Evolutionary conservation across 2,797 vertebrate species (phyloP), one percentile per base, ranked within the genome.

Genomic region (Euphonia xanthogaster): DNA sequence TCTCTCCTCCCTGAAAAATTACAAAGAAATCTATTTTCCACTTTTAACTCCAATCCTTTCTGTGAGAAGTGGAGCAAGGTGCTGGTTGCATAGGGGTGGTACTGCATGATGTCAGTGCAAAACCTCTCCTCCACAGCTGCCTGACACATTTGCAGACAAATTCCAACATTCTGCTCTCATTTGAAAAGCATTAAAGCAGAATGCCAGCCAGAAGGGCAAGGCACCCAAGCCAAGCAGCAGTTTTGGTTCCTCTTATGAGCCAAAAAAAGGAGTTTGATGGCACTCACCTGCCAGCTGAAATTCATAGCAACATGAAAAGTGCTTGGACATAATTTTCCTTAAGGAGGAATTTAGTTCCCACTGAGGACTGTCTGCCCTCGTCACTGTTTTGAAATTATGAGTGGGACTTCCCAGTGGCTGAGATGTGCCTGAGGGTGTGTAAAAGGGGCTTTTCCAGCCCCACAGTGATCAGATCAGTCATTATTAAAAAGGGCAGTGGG

Each of bases 111-210:
- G 62, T 70, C 91, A 86, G 47, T 54, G 80, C 75, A 54, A 61
- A 96, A 53, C 65, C 86, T 68, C 81, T 88, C 84, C 75, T 30
- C 58, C 78, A 51, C 81, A 93, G 94, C 89, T 93, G 91, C 91
- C 39, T 83, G 68, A 75, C 78, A 91, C 75, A 73, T 86, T 83
- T 81, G 66, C 81, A 96, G 81, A 72, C 7, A 1, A 48, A 74
- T 86, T 78, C 81, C 92, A 94, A 73, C 44, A 55, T 91, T 93
- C 82, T 95, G 81, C 54, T 68, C 90, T 71, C 89, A 93, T 84
- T 16, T 93, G 62, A 91, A 68, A 90, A 88, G 58, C 40, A 86
- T 78, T 47, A 75, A 61, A 94, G 78, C 74, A 77, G 44, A 75
- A 18, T 75, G 47, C 47, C 84, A 94, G 89, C 61, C 89, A 72